Conservation (phyloP, 2,113 vertebrate species). For the Charadrius vociferus region DNA sequence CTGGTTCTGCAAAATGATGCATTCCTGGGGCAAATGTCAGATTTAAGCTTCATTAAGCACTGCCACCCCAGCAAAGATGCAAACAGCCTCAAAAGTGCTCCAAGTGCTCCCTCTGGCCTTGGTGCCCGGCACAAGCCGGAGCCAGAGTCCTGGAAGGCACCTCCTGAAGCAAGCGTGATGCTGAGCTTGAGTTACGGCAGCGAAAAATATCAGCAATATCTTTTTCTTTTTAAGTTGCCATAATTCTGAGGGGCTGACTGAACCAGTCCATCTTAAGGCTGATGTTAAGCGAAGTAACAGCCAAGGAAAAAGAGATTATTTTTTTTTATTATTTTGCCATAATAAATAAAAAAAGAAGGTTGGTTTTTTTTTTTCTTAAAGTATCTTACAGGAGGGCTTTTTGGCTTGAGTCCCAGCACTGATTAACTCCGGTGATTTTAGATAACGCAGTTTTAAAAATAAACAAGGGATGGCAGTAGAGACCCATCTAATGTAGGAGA, state of each 20-base stretch:
- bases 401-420: neutral
- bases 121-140: neutral
- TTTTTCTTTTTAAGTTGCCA: neutral
- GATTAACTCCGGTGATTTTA: neutral
- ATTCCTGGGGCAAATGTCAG: neutral
- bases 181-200: neutral
- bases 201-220: neutral
- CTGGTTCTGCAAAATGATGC: neutral
- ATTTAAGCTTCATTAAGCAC: neutral
- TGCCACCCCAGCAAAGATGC: neutral
- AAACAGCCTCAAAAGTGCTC: neutral
- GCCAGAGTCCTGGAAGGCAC: neutral
- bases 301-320: neutral
- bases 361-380: neutral
- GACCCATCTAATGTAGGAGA: neutral
- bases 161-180: fast-evolving
- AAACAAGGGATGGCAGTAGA: slow-evolving; percentile 26
- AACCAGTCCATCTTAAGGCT: neutral
- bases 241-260: neutral
- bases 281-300: neutral
- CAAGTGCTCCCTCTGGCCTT: neutral
- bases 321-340: neutral
- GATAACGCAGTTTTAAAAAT: neutral
- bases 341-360: neutral
- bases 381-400: neutral